phyloP scores from a whole-genome alignment of 2,113 vertebrate species.

The Physeter macrocephalus region DNA sequence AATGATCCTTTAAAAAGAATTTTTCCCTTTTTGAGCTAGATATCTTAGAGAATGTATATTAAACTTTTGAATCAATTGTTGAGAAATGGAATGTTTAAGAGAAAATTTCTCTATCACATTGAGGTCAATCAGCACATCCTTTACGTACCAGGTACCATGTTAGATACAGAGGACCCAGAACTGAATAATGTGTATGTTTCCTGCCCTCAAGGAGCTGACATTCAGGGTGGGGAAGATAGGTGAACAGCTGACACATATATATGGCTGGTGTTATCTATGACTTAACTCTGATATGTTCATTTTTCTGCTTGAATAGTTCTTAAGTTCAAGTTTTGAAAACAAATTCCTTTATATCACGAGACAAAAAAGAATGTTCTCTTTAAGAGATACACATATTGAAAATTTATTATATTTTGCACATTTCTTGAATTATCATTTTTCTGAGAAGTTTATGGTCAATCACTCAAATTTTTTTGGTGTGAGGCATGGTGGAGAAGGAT shows the following conservation, averaged over 20 bases:
- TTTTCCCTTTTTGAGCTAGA: neutral
- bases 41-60: neutral
- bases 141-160: neutral
- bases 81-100: neutral
- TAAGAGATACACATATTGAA: neutral
- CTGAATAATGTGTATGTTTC: neutral
- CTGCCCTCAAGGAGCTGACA: neutral
- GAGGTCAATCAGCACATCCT: neutral
- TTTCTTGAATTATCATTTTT: conserved; percentile 21
- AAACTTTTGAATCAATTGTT: neutral
- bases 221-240: neutral
- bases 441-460: neutral
- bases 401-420: neutral
- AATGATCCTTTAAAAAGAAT: neutral
- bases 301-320: neutral
- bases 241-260: fast-evolving
- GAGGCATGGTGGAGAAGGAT: neutral
- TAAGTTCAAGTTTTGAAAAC: neutral
- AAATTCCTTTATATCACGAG: neutral
- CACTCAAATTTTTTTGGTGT: conserved; percentile 2
- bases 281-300: neutral
- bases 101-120: neutral
- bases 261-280: neutral
- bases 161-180: neutral
- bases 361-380: neutral